Base-by-base conservation (phyloP, 2,888 invertebrate genomes). In the Smittia aterrima region DNA sequence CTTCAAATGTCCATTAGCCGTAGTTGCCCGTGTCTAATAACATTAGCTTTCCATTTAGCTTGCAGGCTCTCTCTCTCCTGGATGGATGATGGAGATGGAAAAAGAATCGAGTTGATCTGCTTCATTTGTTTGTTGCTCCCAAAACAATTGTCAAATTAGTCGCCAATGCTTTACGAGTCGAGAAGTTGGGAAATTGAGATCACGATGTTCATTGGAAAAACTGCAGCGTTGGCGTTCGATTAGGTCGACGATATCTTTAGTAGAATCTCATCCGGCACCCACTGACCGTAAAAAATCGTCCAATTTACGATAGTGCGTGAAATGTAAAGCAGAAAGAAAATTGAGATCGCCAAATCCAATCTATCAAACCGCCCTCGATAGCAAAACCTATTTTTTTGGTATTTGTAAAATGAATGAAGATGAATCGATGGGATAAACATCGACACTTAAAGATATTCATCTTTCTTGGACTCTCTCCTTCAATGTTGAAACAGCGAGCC, bases 371-470 rank as follows among this genome's bases (percentile, higher is more conserved):
- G 58, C 7, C 20, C 58, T 22, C 27, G 64, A 27, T 64, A 64
- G 16, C 27, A 20, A 25, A 27, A 64, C 7, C 6, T 27, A 27
- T 13, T 27, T 27, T 24, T 27, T 24, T 64, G 16, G 27, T 64
- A n/a, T 64, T 64, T 64, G 64, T 62, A 62, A 72, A 72, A 72
- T 54, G 72, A 72, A 72, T 72, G 72, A 72, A 72, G 72, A 72
- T 72, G 72, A 72, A 72, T 72, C 32, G 72, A 32, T 38, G 72
- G 72, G 62, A 72, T 72, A 72, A 72, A 72, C 62, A 72, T 72
- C 72, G 72, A 62, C 72, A 72, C 54, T 71, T 71, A 71, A 71
- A 71, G 70, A 71, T 71, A 71, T 71, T 71, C 70, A 71, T 71
- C 70, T 71, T 53, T 53, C 24, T 68, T 32, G 20, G 47, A 11